phyloP scores from a whole-genome alignment of 2,888 invertebrate species.

The Aspidiotus rigidus region DNA sequence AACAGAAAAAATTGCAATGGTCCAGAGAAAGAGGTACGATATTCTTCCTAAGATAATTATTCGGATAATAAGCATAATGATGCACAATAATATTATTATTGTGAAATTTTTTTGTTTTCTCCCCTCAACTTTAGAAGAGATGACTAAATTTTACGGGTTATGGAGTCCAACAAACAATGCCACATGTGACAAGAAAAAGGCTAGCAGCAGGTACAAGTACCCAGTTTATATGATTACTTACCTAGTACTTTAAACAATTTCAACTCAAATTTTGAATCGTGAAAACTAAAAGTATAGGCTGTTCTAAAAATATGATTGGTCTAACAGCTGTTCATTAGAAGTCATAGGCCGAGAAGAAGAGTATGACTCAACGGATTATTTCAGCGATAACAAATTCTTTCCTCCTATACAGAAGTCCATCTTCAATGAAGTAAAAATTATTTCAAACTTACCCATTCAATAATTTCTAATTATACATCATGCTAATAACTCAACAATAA shows the following conservation, averaged over 20 bases:
- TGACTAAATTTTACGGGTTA: conserved; percentile 16
- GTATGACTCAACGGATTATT: conserved; percentile 5
- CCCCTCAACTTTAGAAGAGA: conserved; percentile 1
- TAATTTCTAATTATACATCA: background rate
- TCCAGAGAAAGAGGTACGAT: conserved; percentile 76
- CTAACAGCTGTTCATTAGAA: background rate
- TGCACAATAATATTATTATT: background rate
- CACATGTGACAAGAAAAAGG: background rate
- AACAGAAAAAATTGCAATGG: conserved; percentile 88
- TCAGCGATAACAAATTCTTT: background rate
- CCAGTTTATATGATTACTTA: background rate
- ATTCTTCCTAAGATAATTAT: background rate
- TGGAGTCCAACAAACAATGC: conserved; percentile 2
- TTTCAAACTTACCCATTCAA: background rate
- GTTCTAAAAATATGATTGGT: background rate
- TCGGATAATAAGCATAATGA: background rate
- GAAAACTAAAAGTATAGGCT: background rate
- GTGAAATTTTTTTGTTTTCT: background rate
- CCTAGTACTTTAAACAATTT: background rate
- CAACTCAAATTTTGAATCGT: background rate
- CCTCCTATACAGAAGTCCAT: conserved; percentile 9
- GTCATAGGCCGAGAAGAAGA: background rate
- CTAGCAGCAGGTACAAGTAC: background rate
- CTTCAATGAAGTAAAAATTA: conserved; percentile 10
- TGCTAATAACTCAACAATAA: background rate